Evolutionary conservation across 2,888 invertebrate species (phyloP).

Genomic region (Kryphioiulus occultus): DNA sequence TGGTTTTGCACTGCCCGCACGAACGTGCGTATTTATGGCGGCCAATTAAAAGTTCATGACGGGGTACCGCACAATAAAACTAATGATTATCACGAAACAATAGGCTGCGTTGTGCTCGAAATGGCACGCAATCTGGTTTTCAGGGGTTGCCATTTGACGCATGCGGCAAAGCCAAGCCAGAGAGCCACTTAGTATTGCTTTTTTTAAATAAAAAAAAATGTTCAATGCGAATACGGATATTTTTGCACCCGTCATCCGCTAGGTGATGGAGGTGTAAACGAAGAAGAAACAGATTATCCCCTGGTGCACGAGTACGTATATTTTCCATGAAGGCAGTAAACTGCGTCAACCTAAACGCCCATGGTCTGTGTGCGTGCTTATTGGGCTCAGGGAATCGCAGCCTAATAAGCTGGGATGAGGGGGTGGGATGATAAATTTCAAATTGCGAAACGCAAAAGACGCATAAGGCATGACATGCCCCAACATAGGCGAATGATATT

Average conservation of each 20-base stretch:
- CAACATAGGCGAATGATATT: not conserved
- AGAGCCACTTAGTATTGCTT: no score
- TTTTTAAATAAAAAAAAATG: no score
- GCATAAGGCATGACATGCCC: not conserved
- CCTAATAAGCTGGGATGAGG: not conserved
- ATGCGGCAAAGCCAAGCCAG: not conserved
- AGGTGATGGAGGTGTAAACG: no score
- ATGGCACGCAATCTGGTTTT: not conserved
- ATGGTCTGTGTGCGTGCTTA: not conserved
- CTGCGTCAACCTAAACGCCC: not conserved
- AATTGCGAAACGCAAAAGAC: not conserved
- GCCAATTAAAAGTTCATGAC: constrained; percentile 23
- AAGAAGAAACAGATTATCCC: not conserved
- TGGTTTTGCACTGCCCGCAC: not conserved
- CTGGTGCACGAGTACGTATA: not conserved
- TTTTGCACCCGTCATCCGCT: no score
- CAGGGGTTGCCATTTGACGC: not conserved
- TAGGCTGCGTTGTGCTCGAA: not conserved
- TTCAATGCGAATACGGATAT: no score
- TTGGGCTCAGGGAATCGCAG: not conserved
- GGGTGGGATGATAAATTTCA: not conserved
- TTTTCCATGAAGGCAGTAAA: not conserved
- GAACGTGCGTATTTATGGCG: not conserved
- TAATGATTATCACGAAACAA: constrained; percentile 23
- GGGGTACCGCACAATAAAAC: not conserved